Conservation (phyloP, 2,797 vertebrate genomes). For the Falco columbarius region DNA sequence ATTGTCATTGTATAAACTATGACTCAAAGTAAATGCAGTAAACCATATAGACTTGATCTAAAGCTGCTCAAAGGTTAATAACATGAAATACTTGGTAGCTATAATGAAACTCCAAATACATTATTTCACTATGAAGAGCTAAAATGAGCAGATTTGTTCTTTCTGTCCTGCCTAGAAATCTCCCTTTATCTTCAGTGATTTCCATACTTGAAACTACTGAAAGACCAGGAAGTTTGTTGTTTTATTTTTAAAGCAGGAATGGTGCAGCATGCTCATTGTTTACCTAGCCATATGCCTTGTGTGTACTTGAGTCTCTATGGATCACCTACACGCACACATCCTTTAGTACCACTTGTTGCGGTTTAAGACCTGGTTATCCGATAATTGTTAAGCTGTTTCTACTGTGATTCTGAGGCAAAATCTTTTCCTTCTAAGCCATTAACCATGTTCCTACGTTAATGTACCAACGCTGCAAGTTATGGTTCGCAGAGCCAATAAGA, state of each 20-base stretch:
- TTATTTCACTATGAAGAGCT: background rate
- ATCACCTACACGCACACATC: rapidly evolving
- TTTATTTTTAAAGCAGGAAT: background rate
- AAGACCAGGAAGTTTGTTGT: background rate
- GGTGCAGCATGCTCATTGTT: background rate
- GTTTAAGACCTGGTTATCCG: background rate
- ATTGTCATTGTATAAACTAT: background rate
- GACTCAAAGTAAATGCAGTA: conserved; percentile 43
- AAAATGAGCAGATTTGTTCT: background rate
- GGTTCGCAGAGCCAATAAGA: background rate
- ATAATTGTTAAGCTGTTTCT: background rate
- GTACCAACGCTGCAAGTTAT: background rate
- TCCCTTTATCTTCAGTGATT: background rate
- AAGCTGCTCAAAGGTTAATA: conserved; percentile 13
- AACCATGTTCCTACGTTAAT: background rate
- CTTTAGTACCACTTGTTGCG: background rate
- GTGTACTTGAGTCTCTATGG: background rate
- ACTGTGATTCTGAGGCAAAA: background rate
- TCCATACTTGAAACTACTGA: background rate
- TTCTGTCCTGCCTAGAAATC: background rate
- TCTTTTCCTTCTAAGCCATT: background rate
- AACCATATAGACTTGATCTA: background rate
- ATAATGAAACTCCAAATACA: conserved; percentile 1
- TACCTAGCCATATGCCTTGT: background rate
- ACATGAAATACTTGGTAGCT: background rate